These are phyloP conservation scores for Megastigmus dorsalis DNA, from an alignment of 2,888 invertebrate species.

Conservation along the genomic window DNA sequence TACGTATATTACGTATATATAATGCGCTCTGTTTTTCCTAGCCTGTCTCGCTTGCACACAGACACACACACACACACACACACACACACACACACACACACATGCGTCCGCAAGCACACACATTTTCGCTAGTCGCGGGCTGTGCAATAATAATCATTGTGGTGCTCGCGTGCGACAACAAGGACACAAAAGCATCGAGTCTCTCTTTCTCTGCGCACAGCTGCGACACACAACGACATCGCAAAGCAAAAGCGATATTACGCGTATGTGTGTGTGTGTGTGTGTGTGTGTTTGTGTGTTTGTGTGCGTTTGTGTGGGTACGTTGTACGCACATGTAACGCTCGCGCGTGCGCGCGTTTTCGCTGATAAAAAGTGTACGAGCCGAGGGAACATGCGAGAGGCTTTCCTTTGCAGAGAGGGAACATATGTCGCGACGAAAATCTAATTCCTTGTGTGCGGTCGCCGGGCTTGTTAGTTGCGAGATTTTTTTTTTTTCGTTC, in stretches of 20 bases:
- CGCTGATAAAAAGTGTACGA: not conserved
- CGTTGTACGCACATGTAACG: no score
- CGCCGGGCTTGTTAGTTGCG: no score
- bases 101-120: not conserved
- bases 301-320: no score
- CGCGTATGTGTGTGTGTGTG: no score
- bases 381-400: not conserved
- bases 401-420: no score
- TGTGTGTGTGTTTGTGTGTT: no score
- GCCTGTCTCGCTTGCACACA: not conserved
- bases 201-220: conserved; percentile 15
- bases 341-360: not conserved
- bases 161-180: conserved; percentile 6
- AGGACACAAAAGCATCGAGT: conserved; percentile 13
- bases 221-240: conserved; percentile 1
- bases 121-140: not conserved
- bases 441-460: no score
- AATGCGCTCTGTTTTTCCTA: no score
- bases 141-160: conserved; percentile 27
- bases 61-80: not conserved
- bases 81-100: not conserved
- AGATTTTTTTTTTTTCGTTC: no score
- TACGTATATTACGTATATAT: no score
- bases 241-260: not conserved
- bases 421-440: not conserved